Evolutionary conservation across 92 coral and sea anemone species (phyloP).

Genomic region (Hydrozoanthus gracilis): DNA sequence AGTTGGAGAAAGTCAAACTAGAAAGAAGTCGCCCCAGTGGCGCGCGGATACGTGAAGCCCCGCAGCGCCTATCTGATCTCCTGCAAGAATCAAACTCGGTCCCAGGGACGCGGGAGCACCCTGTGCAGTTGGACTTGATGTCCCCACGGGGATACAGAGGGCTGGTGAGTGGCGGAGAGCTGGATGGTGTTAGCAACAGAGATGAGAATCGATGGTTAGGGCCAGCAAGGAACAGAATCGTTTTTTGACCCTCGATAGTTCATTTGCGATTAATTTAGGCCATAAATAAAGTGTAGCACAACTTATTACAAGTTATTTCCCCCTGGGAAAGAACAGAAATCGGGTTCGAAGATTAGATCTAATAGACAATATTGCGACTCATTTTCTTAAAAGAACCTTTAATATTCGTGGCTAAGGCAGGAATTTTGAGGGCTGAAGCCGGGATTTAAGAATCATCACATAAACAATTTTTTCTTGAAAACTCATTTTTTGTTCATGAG

Average conservation of each 20-base stretch:
- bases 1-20: conserved; percentile 85
- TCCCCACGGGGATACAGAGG: conserved; percentile 84
- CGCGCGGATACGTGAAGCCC: conserved; percentile 78
- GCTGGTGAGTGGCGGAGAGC: conserved; percentile 60
- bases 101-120: conserved; percentile 70
- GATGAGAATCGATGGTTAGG: conserved; percentile 53
- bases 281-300: background rate
- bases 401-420: no score
- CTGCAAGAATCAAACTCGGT: conserved; percentile 68
- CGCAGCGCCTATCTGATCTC: conserved; percentile 82
- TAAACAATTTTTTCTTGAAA: no score
- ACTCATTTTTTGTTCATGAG: no score
- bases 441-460: no score
- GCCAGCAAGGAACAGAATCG: conserved; percentile 65
- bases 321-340: no score
- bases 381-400: no score
- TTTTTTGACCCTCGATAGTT: conserved; percentile 53
- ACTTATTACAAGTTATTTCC: no score
- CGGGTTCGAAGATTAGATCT: no score
- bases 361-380: no score
- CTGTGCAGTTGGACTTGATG: conserved; percentile 89
- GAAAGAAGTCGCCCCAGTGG: conserved; percentile 87
- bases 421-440: no score
- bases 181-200: conserved; percentile 75
- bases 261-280: background rate